Percentiles rank a stretch among this genome's conserved stretches.
phyloP scores from a whole-genome alignment of 2,888 invertebrate genomes.

The Eretmocerus hayati region DNA sequence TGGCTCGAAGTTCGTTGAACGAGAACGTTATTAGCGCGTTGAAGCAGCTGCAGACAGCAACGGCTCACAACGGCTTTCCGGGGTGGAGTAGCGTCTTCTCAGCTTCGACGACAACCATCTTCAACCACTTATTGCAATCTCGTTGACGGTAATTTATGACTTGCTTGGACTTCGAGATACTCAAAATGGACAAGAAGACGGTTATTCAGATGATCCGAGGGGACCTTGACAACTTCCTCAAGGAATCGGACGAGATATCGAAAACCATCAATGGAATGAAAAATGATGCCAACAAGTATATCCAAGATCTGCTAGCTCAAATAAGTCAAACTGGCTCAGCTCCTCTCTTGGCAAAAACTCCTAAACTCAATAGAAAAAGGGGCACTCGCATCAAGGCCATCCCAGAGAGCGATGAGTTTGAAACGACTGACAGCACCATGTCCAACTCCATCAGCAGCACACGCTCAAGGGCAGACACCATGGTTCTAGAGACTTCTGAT shows the following conservation, averaged over 20 bases:
- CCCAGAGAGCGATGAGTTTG: constrained; percentile 32
- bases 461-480: constrained; percentile 5
- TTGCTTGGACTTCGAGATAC: too few relatives aligned
- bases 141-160: too few relatives aligned
- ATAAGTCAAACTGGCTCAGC: constrained; percentile 26
- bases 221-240: constrained; percentile 25
- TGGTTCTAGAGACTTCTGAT: constrained; percentile 13
- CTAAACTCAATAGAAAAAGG: constrained; percentile 30
- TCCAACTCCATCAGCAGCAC: neutral
- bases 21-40: too few relatives aligned
- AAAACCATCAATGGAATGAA: constrained; percentile 15
- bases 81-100: too few relatives aligned
- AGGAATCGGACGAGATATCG: constrained; percentile 19
- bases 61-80: too few relatives aligned
- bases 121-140: too few relatives aligned
- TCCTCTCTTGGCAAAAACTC: constrained; percentile 37
- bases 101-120: too few relatives aligned
- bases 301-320: constrained; percentile 27
- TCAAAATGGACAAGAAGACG: constrained; percentile 23
- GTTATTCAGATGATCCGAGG: constrained; percentile 26
- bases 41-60: too few relatives aligned
- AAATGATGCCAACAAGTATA: constrained; percentile 24
- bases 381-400: constrained; percentile 36
- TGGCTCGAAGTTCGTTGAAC: too few relatives aligned
- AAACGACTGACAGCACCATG: neutral